phyloP scores from a whole-genome alignment of 2,113 vertebrate genomes.

The Centropus bengalensis region DNA sequence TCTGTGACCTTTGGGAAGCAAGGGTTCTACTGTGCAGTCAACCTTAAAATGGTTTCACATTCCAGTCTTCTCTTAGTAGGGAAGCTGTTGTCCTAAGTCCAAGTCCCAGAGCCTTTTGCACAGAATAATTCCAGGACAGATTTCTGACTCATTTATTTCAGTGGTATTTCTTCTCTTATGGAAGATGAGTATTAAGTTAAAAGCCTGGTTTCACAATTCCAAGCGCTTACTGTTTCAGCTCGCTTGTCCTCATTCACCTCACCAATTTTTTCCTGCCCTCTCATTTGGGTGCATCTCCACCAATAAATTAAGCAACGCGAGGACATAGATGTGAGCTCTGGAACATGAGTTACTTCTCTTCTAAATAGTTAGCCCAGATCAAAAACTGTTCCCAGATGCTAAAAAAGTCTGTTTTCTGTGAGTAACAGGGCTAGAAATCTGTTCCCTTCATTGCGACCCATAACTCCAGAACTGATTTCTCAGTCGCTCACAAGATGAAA shows the following conservation, averaged over 20 bases:
- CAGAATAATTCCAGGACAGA: not conserved
- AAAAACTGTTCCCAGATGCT: not conserved
- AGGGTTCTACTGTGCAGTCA: not conserved
- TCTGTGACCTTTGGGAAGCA: not conserved
- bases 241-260: not conserved
- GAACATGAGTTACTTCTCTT: not conserved
- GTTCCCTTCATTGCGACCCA: not conserved
- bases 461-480: not conserved
- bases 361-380: not conserved
- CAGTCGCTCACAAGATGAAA: not conserved
- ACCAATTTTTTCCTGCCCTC: not conserved
- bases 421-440: not conserved
- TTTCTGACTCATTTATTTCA: not conserved
- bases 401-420: not conserved
- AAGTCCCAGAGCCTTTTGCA: not conserved
- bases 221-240: not conserved
- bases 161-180: not conserved
- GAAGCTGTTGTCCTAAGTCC: not conserved
- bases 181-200: not conserved
- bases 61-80: not conserved
- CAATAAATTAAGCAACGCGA: not conserved
- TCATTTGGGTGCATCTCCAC: not conserved
- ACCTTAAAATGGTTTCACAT: not conserved
- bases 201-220: not conserved
- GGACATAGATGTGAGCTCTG: not conserved